phyloP scores from a whole-genome alignment of 2,797 vertebrate genomes.

The Hirundo rustica region DNA sequence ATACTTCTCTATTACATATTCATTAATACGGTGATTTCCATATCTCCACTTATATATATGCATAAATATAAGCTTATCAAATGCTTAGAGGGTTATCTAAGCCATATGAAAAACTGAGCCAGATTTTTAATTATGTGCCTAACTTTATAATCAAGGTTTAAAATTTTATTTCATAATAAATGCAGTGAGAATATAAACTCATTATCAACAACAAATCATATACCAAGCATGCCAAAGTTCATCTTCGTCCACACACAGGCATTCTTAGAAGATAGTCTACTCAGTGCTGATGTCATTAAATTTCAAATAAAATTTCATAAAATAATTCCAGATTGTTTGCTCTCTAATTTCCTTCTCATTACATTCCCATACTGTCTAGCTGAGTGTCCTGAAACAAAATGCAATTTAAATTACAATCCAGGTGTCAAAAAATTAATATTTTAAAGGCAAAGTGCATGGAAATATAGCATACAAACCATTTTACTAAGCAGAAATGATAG shows the following conservation, averaged over 20 bases:
- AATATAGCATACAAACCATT: neutral
- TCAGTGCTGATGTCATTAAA: neutral
- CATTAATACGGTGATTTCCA: neutral
- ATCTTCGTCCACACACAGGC: neutral
- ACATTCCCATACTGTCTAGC: neutral
- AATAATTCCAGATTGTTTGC: neutral
- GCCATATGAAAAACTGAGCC: neutral
- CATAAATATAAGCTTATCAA: neutral
- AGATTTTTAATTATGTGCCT: neutral
- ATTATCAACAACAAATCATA: neutral
- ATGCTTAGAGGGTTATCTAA: neutral
- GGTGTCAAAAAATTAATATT: neutral
- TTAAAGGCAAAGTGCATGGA: neutral
- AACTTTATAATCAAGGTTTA: neutral
- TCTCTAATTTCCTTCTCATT: neutral
- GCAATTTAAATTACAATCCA: neutral
- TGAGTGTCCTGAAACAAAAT: neutral
- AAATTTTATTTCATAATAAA: neutral
- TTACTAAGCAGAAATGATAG: neutral
- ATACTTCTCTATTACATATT: neutral
- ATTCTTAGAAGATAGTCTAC: neutral
- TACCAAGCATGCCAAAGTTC: neutral
- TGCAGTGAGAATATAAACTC: neutral
- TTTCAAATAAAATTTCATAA: neutral
- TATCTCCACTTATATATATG: accelerated